phyloP scores from a whole-genome alignment of 2,888 invertebrate species.

The Ophion ellenae region DNA sequence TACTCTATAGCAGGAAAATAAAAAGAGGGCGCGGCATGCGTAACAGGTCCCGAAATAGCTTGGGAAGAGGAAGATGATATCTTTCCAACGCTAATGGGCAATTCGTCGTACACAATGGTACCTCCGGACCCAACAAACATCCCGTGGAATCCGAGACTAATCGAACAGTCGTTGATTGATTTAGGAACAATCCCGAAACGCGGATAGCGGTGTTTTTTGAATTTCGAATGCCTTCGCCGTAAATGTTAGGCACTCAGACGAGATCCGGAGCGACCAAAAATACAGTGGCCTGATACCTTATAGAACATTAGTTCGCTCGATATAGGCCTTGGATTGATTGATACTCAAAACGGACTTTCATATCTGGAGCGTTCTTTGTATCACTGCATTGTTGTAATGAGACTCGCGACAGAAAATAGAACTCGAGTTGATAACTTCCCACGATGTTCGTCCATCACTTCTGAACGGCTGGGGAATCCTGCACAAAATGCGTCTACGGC shows the following conservation, averaged over 20 bases:
- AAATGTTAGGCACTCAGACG: background rate
- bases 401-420: conserved; percentile 40
- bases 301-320: background rate
- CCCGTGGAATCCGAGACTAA: conserved; percentile 68
- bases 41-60: conserved; percentile 36
- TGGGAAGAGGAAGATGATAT: conserved; percentile 67
- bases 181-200: conserved; percentile 52
- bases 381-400: conserved; percentile 42
- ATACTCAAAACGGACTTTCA: conserved; percentile 12
- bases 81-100: conserved; percentile 71
- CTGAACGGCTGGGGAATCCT: conserved; percentile 17
- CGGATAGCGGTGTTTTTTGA: conserved; percentile 28
- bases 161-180: conserved; percentile 70
- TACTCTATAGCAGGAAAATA: conserved; percentile 37
- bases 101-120: conserved; percentile 71
- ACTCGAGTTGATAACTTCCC: conserved; percentile 31
- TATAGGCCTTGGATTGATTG: conserved; percentile 14
- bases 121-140: conserved; percentile 47
- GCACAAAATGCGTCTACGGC: conserved; percentile 38
- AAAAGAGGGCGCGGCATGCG: conserved; percentile 50
- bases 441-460: conserved; percentile 38
- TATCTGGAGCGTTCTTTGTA: conserved; percentile 28
- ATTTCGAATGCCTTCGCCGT: conserved; percentile 37
- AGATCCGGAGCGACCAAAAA: background rate
- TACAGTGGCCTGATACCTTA: background rate